Evolutionary conservation across 2,888 invertebrate genomes (phyloP), one percentile per base, ranked within the genome.

Genomic region (Allolobophora icterica): DNA sequence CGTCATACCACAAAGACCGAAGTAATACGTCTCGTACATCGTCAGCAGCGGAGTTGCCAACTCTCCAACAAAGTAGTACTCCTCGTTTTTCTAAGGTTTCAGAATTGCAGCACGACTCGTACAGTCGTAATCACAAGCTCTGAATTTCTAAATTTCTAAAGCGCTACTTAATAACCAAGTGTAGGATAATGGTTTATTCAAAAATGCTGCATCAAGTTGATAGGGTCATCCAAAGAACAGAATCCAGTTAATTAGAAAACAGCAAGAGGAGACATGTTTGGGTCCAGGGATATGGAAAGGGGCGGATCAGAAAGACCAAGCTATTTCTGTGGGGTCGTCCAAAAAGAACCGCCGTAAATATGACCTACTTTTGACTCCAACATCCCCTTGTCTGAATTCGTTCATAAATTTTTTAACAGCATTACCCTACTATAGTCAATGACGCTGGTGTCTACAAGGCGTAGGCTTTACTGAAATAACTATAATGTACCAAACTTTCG

Each of bases 41-140:
- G 90, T 90, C 71, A 91, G 21, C n/a, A 90, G 52, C n/a, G 91
- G 91, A 33, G 91, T 91, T 21, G 91, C 89, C 90, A 91, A 42
- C 83, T 91, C 91, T 15, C 91, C 90, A 38, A 89, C 89, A 52
- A 91, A 91, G 45, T 91, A 91, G 87, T 45, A 91, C 11, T 33
- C 84, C 84, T 84, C 5, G 1, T 58, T 2, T 58, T 11, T 58
- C 58, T 58, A 24, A 58, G 30, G 24, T 24, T 11, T 58, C 5
- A 58, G 58, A 58, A n/a, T 30, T 58, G 58, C 58, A 58, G 58
- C 24, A 58, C 30, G 5, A 58, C 24, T 58, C 58, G 8, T 58
- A 30, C 17, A 2, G 30, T 58, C 19, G n/a, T 52, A 17, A 52
- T 13, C 52, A 13, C 19, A 52, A 52, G 17, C 15, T 17, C 52